phyloP scores from a whole-genome alignment of 2,888 invertebrate species.

The Yponomeuta evonymella region DNA sequence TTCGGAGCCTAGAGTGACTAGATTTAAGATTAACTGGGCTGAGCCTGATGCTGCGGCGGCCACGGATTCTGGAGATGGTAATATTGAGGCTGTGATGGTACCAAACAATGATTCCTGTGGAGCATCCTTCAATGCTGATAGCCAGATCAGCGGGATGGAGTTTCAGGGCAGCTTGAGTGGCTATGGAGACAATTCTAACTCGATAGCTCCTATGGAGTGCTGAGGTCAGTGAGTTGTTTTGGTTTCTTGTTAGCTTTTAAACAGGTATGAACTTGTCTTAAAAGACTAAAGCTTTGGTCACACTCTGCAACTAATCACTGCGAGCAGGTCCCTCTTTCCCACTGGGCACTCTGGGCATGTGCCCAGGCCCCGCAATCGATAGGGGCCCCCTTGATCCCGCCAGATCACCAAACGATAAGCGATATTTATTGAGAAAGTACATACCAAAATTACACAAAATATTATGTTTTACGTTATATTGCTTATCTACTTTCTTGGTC shows the following conservation, averaged over 20 bases:
- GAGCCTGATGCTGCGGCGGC: slow-evolving; percentile 75
- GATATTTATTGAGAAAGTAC: too few relatives aligned
- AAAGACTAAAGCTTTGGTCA: too few relatives aligned
- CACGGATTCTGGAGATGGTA: slow-evolving; percentile 52
- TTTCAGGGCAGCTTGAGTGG: slow-evolving; percentile 64
- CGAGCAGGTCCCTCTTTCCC: too few relatives aligned
- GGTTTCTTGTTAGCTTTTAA: not conserved
- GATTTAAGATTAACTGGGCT: slow-evolving; percentile 98
- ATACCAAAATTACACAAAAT: too few relatives aligned
- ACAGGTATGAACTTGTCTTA: too few relatives aligned
- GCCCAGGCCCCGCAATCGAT: too few relatives aligned
- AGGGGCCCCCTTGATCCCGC: too few relatives aligned
- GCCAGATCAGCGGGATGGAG: slow-evolving; percentile 62
- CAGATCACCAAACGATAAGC: too few relatives aligned
- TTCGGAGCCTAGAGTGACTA: slow-evolving; percentile 94
- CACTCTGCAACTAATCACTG: too few relatives aligned
- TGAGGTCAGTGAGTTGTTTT: slow-evolving; percentile 45
- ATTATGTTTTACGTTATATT: too few relatives aligned
- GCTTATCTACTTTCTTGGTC: too few relatives aligned
- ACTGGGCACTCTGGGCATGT: too few relatives aligned
- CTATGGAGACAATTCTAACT: slow-evolving; percentile 79
- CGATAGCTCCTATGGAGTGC: slow-evolving; percentile 79
- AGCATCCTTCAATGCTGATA: slow-evolving; percentile 60
- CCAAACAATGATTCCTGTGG: slow-evolving; percentile 64
- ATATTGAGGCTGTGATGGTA: slow-evolving; percentile 50